Percentiles rank a stretch among this genome's conserved stretches.
phyloP scores from a whole-genome alignment of 2,888 invertebrate genomes.

The Perithous albicinctus region DNA sequence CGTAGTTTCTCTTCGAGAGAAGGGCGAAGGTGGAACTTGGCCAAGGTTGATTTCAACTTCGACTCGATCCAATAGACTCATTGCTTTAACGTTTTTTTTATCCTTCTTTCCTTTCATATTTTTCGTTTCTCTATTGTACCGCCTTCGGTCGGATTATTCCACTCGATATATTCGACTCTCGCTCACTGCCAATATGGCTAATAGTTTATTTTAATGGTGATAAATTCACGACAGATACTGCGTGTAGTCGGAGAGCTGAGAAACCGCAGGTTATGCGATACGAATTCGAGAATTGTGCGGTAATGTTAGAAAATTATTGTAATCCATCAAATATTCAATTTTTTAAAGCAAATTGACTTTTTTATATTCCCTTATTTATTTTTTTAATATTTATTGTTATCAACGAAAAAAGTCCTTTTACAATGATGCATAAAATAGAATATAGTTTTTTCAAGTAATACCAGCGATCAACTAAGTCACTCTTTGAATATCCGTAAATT shows the following conservation, averaged over 20 bases:
- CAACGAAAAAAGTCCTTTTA: too few species aligned
- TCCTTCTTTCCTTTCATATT: slow-evolving; percentile 28
- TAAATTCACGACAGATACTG: slow-evolving; percentile 24
- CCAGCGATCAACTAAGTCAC: too few species aligned
- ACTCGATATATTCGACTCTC: slow-evolving; percentile 38
- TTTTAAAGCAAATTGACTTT: too few species aligned
- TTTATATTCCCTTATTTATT: too few species aligned
- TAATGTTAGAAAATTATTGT: too few species aligned
- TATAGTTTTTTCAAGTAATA: too few species aligned
- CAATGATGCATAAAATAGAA: too few species aligned
- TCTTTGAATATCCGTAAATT: too few species aligned
- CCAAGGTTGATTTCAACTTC: slow-evolving; percentile 53
- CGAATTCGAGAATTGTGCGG: neutral
- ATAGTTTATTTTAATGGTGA: slow-evolving; percentile 52
- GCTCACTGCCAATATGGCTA: slow-evolving; percentile 42
- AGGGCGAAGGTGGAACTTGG: slow-evolving; percentile 44
- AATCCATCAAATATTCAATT: too few species aligned
- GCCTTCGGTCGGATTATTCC: slow-evolving; percentile 7
- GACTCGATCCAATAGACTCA: slow-evolving; percentile 49
- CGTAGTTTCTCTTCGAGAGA: neutral
- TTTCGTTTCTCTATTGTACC: neutral
- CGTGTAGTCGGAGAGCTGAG: neutral
- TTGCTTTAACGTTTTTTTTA: slow-evolving; percentile 25
- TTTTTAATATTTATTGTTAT: too few species aligned
- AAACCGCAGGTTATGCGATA: slow-evolving; percentile 9